Evolutionary conservation across 23 tunicate genomes (phyloP), one percentile per base, ranked within the genome.

Genomic region (Botrylloides violaceus): DNA sequence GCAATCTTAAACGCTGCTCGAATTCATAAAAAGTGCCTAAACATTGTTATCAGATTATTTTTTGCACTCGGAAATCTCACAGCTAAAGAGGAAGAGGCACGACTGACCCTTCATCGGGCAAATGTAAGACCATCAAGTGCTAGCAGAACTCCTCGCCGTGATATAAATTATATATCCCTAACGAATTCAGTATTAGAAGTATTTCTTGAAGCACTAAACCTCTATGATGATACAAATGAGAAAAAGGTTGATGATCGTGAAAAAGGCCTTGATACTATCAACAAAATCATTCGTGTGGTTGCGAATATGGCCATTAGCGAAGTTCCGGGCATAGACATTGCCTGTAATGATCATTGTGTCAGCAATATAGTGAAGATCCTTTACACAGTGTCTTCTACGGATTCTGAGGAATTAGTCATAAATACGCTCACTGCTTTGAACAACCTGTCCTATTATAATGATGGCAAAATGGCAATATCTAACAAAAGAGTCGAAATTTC

Each of bases 41-140:
- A 83, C 28, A 66, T 79, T 35, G 75, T 76, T 21, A 75, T 90
- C 3, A 78, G 86, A 0, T 66, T 90, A 30, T 55, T 76, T 28
- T 90, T 90, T 32, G 88, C 80, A 4, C 37, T 90, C 18, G 97
- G 97, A 21, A 85, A 90, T 59, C 29, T 90, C 3, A 57, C 78
- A 24, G 66, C 97, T 3, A 47, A 88, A 28, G 56, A 74, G 20
- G 71, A 90, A n/a, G 9, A 75, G 19, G 72, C 77, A 9, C 57
- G 91, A 68, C 24, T 68, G 56, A 21, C 25, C 9, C 24, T 68
- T 7, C 47, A 36, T 26, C 15, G 29, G 29, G 32, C 74, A 35
- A 28, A 4, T 4, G 5, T n/a, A 37, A 19, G 18, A 3, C 30
- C 30, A 3, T 7, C 30, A 30, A 32, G 12, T 15, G 34, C 33